phyloP scores from a whole-genome alignment of 2,113 vertebrate genomes.

The Cololabis saira region DNA sequence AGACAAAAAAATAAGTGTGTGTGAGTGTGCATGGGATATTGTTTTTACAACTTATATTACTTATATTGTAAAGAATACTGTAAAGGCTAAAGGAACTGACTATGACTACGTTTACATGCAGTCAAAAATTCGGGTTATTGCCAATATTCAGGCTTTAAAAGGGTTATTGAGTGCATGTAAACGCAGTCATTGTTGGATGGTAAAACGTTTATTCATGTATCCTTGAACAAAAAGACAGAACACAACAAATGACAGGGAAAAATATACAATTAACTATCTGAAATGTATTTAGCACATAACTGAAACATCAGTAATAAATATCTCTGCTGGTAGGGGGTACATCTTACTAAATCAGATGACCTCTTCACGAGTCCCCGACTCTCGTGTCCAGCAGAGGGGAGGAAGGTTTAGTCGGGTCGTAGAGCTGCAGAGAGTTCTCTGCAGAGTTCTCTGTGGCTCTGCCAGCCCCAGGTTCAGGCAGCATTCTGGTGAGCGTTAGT shows the following conservation, averaged over 20 bases:
- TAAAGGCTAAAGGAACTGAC: conserved; percentile 21
- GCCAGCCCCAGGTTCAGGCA: conserved; percentile 60
- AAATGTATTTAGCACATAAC: conserved; percentile 65
- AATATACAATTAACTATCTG: conserved; percentile 53
- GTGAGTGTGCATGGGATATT: too few species aligned
- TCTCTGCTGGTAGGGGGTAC: conserved; percentile 49
- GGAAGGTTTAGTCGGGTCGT: conserved; percentile 56
- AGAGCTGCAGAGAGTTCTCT: conserved; percentile 60
- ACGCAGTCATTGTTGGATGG: conserved; percentile 35
- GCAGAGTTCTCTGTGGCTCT: conserved; percentile 57
- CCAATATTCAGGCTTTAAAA: too few species aligned
- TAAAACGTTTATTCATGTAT: conserved; percentile 48
- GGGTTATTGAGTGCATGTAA: too few species aligned
- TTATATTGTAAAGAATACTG: too few species aligned
- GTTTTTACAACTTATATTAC: too few species aligned
- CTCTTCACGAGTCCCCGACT: conserved; percentile 12
- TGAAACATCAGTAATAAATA: conserved; percentile 70
- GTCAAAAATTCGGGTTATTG: too few species aligned
- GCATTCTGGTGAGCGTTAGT: conserved; percentile 79
- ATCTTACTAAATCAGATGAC: conserved; percentile 52
- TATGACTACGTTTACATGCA: too few species aligned
- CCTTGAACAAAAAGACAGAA: conserved; percentile 12
- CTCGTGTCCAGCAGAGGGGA: conserved; percentile 32
- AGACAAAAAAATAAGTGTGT: too few species aligned
- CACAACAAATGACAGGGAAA: conserved; percentile 40